Base-by-base conservation (phyloP, 2,888 invertebrate species). In the Acholoe squamosa region DNA sequence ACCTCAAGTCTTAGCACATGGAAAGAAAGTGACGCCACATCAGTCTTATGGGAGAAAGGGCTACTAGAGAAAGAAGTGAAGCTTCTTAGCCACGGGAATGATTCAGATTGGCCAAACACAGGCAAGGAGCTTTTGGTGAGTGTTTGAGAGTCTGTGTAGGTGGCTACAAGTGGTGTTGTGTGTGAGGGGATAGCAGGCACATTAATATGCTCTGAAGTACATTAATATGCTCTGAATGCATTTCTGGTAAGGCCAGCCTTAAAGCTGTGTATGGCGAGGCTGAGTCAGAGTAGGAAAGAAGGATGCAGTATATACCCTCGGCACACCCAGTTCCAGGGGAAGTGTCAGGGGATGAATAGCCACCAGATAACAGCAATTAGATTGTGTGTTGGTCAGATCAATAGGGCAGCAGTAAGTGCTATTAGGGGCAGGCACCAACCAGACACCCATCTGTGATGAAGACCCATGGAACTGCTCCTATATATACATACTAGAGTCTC, bases 61-160 rank as follows among this genome's bases (percentile, higher is more conserved):
- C n/a, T 14, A 7, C 5, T 25, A 28, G 71, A 28, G 7, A 16
- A 22, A 28, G 71, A 28, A 28, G 28, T 14, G 7, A 28, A 71
- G 71, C 71, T 71, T 71, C 25, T 71, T 71, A 71, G 71, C 71
- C 71, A 25, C 12, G 71, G 71, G 71, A 71, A 71, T 71, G 71
- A 71, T 71, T 71, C 71, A 71, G 28, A 71, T 71, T 14, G 71
- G 28, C 71, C n/a, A 71, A 1, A 28, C 71, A 25, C 71, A 71
- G 5, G 71, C 71, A 28, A 71, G 31, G 28, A 14, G 71, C 71
- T 71, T 71, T 71, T 25, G 25, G 5, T 3, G 14, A 71, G 61
- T 7, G 43, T 43, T 7, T 43, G 43, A 43, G 10, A 43, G 43
- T 43, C 10, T 43, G 43, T 43, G 43, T 3, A 3, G 5, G 10